A percentile compares a stretch with the other conserved stretches of the same genome.
These are phyloP conservation scores for Drosophila subobscura DNA, from an alignment of 1,140 invertebrate genomes.

Conservation along the genomic window DNA sequence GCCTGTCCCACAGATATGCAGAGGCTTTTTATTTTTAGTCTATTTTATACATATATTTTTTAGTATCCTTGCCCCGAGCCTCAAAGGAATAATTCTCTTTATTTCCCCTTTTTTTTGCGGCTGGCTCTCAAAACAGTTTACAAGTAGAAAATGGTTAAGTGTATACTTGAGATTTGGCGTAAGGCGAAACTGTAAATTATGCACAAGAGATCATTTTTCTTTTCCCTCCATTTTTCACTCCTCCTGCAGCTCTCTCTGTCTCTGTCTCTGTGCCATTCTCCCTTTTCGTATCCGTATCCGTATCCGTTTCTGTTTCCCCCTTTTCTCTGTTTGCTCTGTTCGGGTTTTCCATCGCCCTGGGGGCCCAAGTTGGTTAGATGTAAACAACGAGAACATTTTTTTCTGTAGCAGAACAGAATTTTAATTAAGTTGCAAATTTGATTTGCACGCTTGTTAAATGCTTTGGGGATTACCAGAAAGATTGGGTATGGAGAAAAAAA, in stretches of 20 bases:
- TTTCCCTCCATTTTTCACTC: slow-evolving; percentile 23
- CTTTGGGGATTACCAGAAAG: slow-evolving; percentile 26
- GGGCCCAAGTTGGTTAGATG: slow-evolving; percentile 1
- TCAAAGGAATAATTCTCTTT: slow-evolving; percentile 75
- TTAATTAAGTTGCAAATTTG: slow-evolving; percentile 80
- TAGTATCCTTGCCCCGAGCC: slow-evolving; percentile 30
- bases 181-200: slow-evolving; percentile 80
- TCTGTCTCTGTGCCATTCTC: neutral
- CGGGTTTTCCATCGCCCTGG: slow-evolving; percentile 21
- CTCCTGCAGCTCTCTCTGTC: slow-evolving; percentile 5
- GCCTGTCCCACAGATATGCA: slow-evolving; percentile 61
- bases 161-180: slow-evolving; percentile 76
- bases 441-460: slow-evolving; percentile 74
- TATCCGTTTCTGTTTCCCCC: slow-evolving; percentile 23
- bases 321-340: slow-evolving; percentile 42
- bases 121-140: slow-evolving; percentile 71
- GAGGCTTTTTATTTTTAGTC: slow-evolving; percentile 66
- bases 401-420: slow-evolving; percentile 59
- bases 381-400: slow-evolving; percentile 46
- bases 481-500: neutral
- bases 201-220: slow-evolving; percentile 81
- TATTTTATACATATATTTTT: slow-evolving; percentile 41
- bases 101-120: slow-evolving; percentile 45
- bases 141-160: slow-evolving; percentile 81
- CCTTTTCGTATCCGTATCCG: slow-evolving; percentile 2